Evolutionary conservation across 2,113 vertebrate genomes (phyloP).

Genomic region (Mormyrus lacerda): DNA sequence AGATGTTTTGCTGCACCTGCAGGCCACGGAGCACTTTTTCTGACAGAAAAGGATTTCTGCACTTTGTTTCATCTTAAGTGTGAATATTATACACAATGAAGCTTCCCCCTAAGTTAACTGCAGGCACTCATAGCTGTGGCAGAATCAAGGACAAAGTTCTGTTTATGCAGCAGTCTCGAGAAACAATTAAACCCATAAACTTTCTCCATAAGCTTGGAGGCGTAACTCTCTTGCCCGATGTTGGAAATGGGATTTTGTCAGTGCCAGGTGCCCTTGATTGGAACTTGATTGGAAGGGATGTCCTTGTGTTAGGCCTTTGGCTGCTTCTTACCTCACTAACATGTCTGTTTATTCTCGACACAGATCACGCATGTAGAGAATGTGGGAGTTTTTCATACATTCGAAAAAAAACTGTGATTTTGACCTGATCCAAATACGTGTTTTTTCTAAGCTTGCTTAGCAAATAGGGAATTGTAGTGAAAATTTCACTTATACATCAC

Average conservation of each 20-base stretch:
- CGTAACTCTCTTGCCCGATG: neutral
- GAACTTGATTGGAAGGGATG: neutral
- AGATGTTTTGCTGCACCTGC: slow-evolving; percentile 76
- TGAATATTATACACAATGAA: slow-evolving; percentile 54
- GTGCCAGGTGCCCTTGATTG: neutral
- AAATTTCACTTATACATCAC: neutral
- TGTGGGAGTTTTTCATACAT: neutral
- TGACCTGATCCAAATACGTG: neutral
- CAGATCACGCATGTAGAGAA: neutral
- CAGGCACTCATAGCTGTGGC: slow-evolving; percentile 27
- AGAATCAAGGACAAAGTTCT: slow-evolving; percentile 33
- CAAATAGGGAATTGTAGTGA: neutral
- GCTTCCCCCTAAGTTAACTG: slow-evolving; percentile 31
- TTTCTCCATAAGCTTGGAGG: slow-evolving; percentile 23
- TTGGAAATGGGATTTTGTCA: neutral
- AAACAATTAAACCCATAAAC: slow-evolving; percentile 47
- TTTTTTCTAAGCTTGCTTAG: neutral
- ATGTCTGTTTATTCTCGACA: neutral
- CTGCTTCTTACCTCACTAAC: neutral
- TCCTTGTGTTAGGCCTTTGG: neutral
- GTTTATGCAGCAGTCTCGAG: slow-evolving; percentile 36
- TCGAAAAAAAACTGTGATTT: neutral
- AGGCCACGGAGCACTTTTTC: slow-evolving; percentile 55
- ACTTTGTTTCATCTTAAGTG: slow-evolving; percentile 80
- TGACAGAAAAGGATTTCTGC: slow-evolving; percentile 70